Evolutionary conservation across 2,888 invertebrate species (phyloP), one percentile per base, ranked within the genome.

Genomic region (Suillia variegata): DNA sequence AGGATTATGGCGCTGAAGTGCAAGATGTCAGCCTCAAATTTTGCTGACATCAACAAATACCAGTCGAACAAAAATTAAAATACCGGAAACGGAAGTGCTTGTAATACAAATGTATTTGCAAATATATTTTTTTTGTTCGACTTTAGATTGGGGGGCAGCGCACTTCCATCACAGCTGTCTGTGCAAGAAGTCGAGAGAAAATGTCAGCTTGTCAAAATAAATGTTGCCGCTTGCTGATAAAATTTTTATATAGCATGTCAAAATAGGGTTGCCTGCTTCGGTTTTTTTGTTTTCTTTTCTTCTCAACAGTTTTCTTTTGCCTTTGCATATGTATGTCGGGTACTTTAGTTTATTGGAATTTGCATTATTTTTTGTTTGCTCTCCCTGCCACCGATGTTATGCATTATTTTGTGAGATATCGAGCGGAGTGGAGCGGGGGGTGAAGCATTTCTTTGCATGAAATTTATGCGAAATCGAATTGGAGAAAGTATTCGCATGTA

Each of bases 141-240:
- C n/a, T n/a, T n/a, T n/a, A n/a, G n/a, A 38, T 13, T 8, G 38
- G 13, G 38, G 38, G n/a, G 38, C n/a, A 31, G 31, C n/a, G n/a
- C 4, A 38, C n/a, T 8, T 38, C 5, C 31, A 38, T 13, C 13
- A 13, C 38, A 38, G 4, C 6, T 18, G 20, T 17, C n/a, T 4
- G 45, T 4, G 45, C 18, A 4, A 17, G 18, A 13, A 18, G 18
- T 3, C 20, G 8, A 45, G 18, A 45, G 4, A 45, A 68, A 74
- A 71, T 74, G 73, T 74, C 75, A 74, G 73, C 68, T 74, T 73
- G 75, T 75, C 74, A 73, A 73, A 75, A 75, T 75, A 74, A 75
- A 74, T 70, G 70, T 70, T n/a, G 70, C 67, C 45, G 33, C 47
- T 10, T 66, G 71, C 70, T 74, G 70, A 74, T 74, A 73, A 75